phyloP scores from a whole-genome alignment of 2,888 invertebrate species.

The Aporophyla lueneburgensis region DNA sequence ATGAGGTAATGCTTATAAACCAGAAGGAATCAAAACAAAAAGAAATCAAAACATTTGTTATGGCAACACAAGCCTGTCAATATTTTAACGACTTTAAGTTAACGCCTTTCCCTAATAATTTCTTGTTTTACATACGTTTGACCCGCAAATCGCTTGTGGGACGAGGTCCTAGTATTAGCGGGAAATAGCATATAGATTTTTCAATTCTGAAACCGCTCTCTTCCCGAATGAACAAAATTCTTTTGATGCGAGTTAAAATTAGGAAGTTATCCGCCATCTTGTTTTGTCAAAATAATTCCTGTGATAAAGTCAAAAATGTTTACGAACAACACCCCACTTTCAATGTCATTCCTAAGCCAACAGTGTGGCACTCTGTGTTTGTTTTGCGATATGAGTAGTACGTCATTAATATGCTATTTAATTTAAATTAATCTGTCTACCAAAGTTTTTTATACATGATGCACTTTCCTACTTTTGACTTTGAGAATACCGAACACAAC shows the following conservation, averaged over 20 bases:
- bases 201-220: not conserved
- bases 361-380: not conserved
- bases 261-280: not conserved
- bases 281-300: not conserved
- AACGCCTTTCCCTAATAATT: slow-evolving; percentile 70
- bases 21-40: slow-evolving; percentile 66
- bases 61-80: slow-evolving; percentile 80
- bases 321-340: not conserved
- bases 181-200: not conserved
- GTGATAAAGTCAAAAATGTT: not conserved
- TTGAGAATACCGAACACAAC: not conserved
- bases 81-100: slow-evolving; percentile 70
- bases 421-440: not conserved
- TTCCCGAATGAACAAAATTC: not conserved
- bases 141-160: slow-evolving; percentile 52
- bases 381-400: not conserved
- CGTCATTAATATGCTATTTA: not conserved
- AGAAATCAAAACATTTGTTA: slow-evolving; percentile 72
- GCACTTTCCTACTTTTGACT: not conserved
- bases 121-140: slow-evolving; percentile 70
- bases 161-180: slow-evolving; percentile 46
- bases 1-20: slow-evolving; percentile 78
- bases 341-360: not conserved
- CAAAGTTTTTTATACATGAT: not conserved
- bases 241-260: not conserved